Evolutionary conservation across 2,113 vertebrate species (phyloP).

Genomic region (Alethe castanea): DNA sequence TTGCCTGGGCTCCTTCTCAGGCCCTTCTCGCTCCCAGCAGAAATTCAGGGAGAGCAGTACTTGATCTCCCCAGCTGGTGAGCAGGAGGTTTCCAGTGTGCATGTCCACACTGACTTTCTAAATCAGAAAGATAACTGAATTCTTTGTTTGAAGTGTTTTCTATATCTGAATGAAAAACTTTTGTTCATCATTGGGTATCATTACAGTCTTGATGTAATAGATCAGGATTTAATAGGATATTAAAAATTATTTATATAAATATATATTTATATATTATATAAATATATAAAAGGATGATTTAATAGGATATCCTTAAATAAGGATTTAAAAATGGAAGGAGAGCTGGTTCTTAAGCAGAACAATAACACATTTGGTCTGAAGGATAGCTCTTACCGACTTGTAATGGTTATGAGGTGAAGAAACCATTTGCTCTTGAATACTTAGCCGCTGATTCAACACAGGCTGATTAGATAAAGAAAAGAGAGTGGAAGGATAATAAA

Average conservation of each 20-base stretch:
- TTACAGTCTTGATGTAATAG: background rate
- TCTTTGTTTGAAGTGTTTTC: background rate
- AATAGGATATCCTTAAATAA: background rate
- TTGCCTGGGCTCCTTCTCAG: background rate
- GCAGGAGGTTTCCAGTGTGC: background rate
- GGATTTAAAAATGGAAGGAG: conserved; percentile 8
- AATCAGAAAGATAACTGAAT: background rate
- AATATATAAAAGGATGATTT: no score
- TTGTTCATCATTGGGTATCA: background rate
- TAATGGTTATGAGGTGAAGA: conserved; percentile 9
- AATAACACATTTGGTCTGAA: conserved; percentile 5
- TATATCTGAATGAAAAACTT: background rate
- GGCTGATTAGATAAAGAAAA: conserved; percentile 53
- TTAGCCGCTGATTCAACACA: conserved; percentile 46
- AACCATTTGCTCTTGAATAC: conserved; percentile 19
- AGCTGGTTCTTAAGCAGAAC: background rate
- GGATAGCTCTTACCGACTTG: background rate
- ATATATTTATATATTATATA: no score
- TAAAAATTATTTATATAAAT: no score
- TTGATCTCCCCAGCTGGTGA: background rate
- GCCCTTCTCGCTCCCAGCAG: background rate
- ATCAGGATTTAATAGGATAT: background rate
- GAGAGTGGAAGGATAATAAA: conserved; percentile 34
- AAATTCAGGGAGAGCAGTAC: background rate
- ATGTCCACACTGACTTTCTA: background rate